Evolutionary conservation across 2,888 invertebrate genomes (phyloP).

Genomic region (Andrena chrysosceles): DNA sequence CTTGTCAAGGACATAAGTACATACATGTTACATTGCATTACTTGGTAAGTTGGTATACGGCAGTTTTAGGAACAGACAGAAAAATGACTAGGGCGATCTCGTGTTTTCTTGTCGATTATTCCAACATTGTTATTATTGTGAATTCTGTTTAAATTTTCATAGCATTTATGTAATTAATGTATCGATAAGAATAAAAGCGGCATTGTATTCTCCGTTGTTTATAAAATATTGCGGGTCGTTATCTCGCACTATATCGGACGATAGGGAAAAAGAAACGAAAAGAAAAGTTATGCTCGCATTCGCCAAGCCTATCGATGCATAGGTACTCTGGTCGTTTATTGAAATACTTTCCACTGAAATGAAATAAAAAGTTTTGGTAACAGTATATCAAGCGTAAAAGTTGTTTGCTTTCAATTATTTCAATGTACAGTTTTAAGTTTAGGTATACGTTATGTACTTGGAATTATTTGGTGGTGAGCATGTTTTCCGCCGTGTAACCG

Average conservation of each 20-base stretch:
- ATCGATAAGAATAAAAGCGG: background rate
- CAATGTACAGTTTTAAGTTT: background rate
- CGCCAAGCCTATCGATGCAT: background rate
- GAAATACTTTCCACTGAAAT: no score
- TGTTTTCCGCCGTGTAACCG: no score
- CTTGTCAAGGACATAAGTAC: background rate
- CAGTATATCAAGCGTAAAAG: background rate
- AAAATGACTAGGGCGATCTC: background rate
- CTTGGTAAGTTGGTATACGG: background rate
- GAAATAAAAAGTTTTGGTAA: background rate
- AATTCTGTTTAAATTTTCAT: slow-evolving; percentile 12
- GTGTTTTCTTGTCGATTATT: slow-evolving; percentile 12
- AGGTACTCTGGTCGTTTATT: no score
- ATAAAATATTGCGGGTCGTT: background rate
- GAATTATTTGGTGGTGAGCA: no score
- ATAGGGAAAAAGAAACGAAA: background rate
- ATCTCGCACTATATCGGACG: background rate
- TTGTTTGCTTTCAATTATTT: background rate
- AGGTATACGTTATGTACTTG: background rate
- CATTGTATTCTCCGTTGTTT: background rate
- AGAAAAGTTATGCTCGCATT: background rate
- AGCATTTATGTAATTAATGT: background rate
- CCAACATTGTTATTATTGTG: slow-evolving; percentile 2
- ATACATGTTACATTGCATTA: background rate
- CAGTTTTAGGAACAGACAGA: background rate